Evolutionary conservation across 2,888 invertebrate species (phyloP).

Genomic region (Sclerodermus sp.): DNA sequence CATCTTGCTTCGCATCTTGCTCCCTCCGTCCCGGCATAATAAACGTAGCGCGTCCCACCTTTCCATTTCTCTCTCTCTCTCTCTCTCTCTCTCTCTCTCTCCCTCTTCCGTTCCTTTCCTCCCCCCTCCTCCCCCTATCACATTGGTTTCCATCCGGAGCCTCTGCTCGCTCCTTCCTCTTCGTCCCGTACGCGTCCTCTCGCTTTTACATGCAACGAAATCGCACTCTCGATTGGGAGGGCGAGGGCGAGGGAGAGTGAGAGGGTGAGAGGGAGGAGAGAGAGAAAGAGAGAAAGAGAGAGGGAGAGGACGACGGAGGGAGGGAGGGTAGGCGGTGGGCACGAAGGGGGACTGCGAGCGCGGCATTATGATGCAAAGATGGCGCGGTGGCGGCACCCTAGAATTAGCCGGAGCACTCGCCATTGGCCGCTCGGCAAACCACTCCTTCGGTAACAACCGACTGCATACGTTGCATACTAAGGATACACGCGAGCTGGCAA

Average conservation of each 20-base stretch:
- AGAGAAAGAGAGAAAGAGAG: slow-evolving; percentile 20
- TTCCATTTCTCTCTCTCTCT: slow-evolving; percentile 7
- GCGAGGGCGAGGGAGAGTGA: slow-evolving; percentile 18
- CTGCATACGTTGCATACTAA: slow-evolving; percentile 58
- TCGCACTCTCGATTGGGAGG: background rate
- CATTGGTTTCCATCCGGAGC: slow-evolving; percentile 6
- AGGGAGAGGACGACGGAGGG: slow-evolving; percentile 20
- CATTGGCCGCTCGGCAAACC: slow-evolving; percentile 57
- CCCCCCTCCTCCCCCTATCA: slow-evolving; percentile 5
- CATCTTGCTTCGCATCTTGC: slow-evolving; percentile 10
- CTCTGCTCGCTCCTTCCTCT: slow-evolving; percentile 6
- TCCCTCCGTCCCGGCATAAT: slow-evolving; percentile 3
- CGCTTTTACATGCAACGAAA: background rate
- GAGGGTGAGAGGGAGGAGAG: slow-evolving; percentile 20
- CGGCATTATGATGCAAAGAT: slow-evolving; percentile 58
- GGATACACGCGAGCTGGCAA: slow-evolving; percentile 50
- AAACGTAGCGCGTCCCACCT: slow-evolving; percentile 9
- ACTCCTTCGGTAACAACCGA: slow-evolving; percentile 58
- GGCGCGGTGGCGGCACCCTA: slow-evolving; percentile 58
- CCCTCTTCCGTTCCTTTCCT: slow-evolving; percentile 8
- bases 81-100: too few species aligned
- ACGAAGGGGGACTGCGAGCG: slow-evolving; percentile 37
- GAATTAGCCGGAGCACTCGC: slow-evolving; percentile 58
- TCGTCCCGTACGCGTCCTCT: background rate
- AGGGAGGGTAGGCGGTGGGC: slow-evolving; percentile 26